Percentiles rank a stretch among this genome's conserved stretches.
phyloP scores from a whole-genome alignment of 2,797 vertebrate species.

The Oceanodroma leucorhoa region DNA sequence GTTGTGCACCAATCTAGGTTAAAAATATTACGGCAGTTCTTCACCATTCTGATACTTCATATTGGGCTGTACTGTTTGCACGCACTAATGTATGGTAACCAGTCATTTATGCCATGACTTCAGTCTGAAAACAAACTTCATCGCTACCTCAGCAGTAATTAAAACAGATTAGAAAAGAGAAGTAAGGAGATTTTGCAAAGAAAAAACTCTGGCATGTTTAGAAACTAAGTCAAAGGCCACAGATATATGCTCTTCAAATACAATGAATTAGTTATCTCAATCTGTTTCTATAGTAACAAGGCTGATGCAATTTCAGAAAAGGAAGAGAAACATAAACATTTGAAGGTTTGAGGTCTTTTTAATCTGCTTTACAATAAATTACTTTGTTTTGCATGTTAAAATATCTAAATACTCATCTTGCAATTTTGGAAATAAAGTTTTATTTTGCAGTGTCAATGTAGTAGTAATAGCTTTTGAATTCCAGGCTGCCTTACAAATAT shows the following conservation, averaged over 20 bases:
- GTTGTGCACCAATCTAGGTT: neutral
- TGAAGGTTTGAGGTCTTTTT: neutral
- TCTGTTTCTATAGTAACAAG: constrained; percentile 32
- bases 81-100: neutral
- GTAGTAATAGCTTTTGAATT: constrained; percentile 1
- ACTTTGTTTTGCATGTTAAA: neutral
- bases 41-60: neutral
- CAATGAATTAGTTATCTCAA: constrained; percentile 3
- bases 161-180: neutral
- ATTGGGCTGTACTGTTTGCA: neutral
- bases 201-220: neutral
- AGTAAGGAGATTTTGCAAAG: neutral
- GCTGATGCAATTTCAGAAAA: constrained; percentile 32
- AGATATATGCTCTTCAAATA: neutral
- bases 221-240: constrained; percentile 11
- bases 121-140: neutral
- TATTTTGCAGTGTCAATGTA: neutral
- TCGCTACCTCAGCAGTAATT: neutral
- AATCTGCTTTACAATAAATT: neutral
- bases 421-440: neutral
- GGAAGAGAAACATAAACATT: constrained; percentile 9
- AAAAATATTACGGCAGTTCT: neutral
- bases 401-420: neutral
- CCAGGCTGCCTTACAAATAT: neutral
- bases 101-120: neutral